A percentile compares a stretch with the other conserved stretches of the same genome.
These are phyloP conservation scores for Mizuhopecten yessoensis DNA, from an alignment of 1,140 invertebrate genomes.

Conservation along the genomic window DNA sequence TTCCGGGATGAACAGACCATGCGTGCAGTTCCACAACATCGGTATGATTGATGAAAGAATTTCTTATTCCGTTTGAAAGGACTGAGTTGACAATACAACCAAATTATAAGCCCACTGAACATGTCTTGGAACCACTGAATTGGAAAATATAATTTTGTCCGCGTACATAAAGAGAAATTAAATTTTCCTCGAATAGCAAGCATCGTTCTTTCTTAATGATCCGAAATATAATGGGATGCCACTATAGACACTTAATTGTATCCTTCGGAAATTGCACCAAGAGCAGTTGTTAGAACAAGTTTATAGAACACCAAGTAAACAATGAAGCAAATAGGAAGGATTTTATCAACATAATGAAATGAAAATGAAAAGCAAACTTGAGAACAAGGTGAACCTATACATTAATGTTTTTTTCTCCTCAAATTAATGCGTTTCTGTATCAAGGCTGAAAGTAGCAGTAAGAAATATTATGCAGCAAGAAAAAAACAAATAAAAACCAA, in stretches of 20 bases:
- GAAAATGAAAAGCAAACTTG: slow-evolving; percentile 6
- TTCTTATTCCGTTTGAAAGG: slow-evolving; percentile 55
- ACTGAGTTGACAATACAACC: slow-evolving; percentile 48
- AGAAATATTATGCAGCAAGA: neutral
- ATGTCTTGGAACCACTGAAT: slow-evolving; percentile 60
- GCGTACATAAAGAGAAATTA: slow-evolving; percentile 48
- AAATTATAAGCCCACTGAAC: slow-evolving; percentile 63
- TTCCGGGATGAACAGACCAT: slow-evolving; percentile 56
- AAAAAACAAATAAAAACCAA: neutral
- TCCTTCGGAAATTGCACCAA: slow-evolving; percentile 8
- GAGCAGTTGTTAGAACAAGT: slow-evolving; percentile 42
- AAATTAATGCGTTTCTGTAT: neutral
- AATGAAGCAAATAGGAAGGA: slow-evolving; percentile 37
- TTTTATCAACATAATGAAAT: neutral
- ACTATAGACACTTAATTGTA: neutral
- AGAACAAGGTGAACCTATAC: neutral
- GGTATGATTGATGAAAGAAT: slow-evolving; percentile 64
- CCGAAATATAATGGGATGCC: slow-evolving; percentile 9
- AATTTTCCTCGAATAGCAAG: slow-evolving; percentile 45
- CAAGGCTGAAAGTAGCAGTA: neutral
- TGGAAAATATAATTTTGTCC: slow-evolving; percentile 66
- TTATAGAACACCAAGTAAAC: slow-evolving; percentile 35
- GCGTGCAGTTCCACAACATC: slow-evolving; percentile 58
- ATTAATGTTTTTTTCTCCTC: too few relatives aligned
- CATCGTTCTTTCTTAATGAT: slow-evolving; percentile 43